A percentile compares a stretch with the other conserved stretches of the same genome.
Evolutionary conservation across 2,113 vertebrate species (phyloP).

Genomic region (Tragelaphus imberbis): DNA sequence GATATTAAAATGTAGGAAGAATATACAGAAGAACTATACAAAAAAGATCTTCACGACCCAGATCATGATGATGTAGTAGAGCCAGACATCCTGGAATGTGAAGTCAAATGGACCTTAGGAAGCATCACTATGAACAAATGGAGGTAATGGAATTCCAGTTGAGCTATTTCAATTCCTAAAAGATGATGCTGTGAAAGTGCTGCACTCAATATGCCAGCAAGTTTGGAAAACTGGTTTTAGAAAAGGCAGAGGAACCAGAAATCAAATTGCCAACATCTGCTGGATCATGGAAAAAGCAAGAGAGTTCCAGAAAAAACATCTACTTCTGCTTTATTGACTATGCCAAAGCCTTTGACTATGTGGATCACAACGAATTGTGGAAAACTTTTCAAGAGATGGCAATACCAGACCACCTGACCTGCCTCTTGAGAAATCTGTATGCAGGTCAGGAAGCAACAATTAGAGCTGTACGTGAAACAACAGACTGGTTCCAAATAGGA

Average conservation of each 20-base stretch:
- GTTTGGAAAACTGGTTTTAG: neutral
- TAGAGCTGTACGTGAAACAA: neutral
- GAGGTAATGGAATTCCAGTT: neutral
- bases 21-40: neutral
- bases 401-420: neutral
- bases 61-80: neutral
- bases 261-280: neutral
- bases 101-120: neutral
- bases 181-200: neutral
- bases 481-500: neutral
- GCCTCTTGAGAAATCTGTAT: neutral
- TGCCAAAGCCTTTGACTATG: neutral
- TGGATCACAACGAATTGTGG: neutral
- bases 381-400: neutral
- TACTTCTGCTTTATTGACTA: neutral
- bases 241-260: neutral
- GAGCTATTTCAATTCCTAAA: neutral
- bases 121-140: neutral
- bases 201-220: neutral
- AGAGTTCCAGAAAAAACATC: neutral
- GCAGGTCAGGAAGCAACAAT: neutral
- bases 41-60: neutral
- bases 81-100: neutral
- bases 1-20: neutral
- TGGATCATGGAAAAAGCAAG: neutral